A percentile compares a stretch with the other conserved stretches of the same genome.
phyloP scores from a whole-genome alignment of 2,888 invertebrate genomes.

The Drosophila histrio region DNA sequence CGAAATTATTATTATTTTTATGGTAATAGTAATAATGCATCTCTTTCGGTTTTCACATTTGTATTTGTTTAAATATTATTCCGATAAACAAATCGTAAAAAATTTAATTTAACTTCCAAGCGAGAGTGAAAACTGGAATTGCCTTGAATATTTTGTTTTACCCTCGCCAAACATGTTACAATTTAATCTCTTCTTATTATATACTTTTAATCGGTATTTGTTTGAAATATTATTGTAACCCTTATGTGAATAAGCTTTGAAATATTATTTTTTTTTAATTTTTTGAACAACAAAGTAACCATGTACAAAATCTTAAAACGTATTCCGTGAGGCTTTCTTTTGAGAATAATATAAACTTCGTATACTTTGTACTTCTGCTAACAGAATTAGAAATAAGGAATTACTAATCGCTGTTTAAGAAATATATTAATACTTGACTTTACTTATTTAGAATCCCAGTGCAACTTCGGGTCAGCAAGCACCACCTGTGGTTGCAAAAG shows the following conservation, averaged over 20 bases:
- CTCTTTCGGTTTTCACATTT: background rate
- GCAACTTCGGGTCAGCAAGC: background rate
- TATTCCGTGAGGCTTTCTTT: background rate
- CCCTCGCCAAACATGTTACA: background rate
- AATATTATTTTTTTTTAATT: background rate
- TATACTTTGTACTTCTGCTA: too few relatives aligned
- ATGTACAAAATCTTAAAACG: background rate
- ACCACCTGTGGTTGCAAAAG: background rate
- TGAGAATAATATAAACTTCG: too few relatives aligned
- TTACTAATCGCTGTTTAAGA: background rate
- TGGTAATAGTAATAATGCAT: background rate
- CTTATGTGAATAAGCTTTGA: background rate
- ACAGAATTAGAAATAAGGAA: too few relatives aligned
- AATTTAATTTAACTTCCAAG: background rate
- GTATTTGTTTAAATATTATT: background rate
- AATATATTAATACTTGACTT: background rate
- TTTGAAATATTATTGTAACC: background rate
- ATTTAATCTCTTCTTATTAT: too few relatives aligned
- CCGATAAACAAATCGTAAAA: background rate
- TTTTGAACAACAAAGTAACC: background rate
- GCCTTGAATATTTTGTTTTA: background rate
- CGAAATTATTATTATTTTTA: background rate
- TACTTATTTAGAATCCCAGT: conserved; percentile 61
- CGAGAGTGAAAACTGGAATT: background rate
- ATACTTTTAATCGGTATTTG: too few relatives aligned